Evolutionary conservation across 2,113 vertebrate species (phyloP).

Genomic region (Rhagologus leucostigma): DNA sequence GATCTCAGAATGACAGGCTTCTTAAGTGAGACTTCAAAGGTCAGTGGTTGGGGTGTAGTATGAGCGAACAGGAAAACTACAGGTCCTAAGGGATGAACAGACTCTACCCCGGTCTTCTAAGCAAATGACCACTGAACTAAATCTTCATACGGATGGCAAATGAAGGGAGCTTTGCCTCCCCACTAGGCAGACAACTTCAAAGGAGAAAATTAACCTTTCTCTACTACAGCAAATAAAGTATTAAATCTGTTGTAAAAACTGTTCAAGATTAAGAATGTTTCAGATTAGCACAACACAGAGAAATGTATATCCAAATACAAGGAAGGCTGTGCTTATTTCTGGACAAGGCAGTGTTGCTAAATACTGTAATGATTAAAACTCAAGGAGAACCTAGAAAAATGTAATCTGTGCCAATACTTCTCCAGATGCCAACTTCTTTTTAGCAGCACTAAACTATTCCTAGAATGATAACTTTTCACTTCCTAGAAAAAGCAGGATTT

Average conservation of each 20-base stretch:
- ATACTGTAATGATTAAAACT: background rate
- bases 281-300: background rate
- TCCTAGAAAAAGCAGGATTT: background rate
- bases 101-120: background rate
- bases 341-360: background rate
- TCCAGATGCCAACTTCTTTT: background rate
- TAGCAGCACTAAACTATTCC: background rate
- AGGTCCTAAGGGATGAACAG: constrained; percentile 11
- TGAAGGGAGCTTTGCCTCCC: constrained; percentile 10
- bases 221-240: background rate
- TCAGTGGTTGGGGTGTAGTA: background rate
- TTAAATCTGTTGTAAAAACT: background rate
- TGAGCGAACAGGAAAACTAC: background rate
- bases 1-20: constrained; percentile 28
- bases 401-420: background rate
- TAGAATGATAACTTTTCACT: background rate
- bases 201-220: background rate
- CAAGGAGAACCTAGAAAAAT: background rate
- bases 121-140: background rate
- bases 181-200: background rate
- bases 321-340: background rate
- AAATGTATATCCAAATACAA: rapidly evolving
- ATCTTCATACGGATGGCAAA: background rate
- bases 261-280: background rate
- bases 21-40: constrained; percentile 38